Evolutionary conservation across 2,113 vertebrate species (phyloP).

Genomic region (Percina caprodes): DNA sequence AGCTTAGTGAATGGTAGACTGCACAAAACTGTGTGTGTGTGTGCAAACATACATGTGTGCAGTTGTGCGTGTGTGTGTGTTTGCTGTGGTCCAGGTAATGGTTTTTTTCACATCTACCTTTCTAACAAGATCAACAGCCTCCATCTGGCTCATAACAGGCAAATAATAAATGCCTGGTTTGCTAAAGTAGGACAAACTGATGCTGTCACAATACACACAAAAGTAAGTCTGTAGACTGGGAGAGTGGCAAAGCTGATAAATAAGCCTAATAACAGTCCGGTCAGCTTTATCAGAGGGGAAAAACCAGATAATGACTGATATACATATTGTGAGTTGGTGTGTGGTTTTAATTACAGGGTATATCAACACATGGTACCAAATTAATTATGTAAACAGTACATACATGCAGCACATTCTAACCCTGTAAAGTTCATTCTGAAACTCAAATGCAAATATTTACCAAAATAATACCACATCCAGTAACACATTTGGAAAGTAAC

Average conservation of each 20-base stretch:
- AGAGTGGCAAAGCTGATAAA: slow-evolving; percentile 8
- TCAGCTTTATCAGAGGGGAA: not conserved
- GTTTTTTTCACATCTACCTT: slow-evolving; percentile 75
- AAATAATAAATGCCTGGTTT: slow-evolving; percentile 74
- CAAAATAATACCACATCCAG: not conserved
- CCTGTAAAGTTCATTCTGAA: slow-evolving; percentile 21
- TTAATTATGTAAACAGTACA: not conserved
- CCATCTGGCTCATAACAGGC: slow-evolving; percentile 79
- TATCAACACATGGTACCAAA: not conserved
- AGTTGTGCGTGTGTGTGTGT: slow-evolving; percentile 60
- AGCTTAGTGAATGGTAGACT: slow-evolving; percentile 34
- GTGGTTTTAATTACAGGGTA: slow-evolving; percentile 7
- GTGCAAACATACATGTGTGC: not conserved
- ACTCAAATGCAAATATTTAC: not conserved
- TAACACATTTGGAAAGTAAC: not conserved
- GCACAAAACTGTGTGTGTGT: slow-evolving; percentile 35
- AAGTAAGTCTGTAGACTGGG: slow-evolving; percentile 11
- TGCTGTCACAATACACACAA: slow-evolving; percentile 32
- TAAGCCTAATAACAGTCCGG: not conserved
- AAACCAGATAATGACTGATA: slow-evolving; percentile 17
- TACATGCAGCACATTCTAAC: slow-evolving; percentile 1
- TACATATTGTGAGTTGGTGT: not conserved
- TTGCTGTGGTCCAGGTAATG: slow-evolving; percentile 79
- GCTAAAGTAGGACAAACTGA: slow-evolving; percentile 49
- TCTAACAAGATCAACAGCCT: slow-evolving; percentile 82